Base-by-base conservation (phyloP, 2,888 invertebrate genomes). In the Athalia cordata region DNA sequence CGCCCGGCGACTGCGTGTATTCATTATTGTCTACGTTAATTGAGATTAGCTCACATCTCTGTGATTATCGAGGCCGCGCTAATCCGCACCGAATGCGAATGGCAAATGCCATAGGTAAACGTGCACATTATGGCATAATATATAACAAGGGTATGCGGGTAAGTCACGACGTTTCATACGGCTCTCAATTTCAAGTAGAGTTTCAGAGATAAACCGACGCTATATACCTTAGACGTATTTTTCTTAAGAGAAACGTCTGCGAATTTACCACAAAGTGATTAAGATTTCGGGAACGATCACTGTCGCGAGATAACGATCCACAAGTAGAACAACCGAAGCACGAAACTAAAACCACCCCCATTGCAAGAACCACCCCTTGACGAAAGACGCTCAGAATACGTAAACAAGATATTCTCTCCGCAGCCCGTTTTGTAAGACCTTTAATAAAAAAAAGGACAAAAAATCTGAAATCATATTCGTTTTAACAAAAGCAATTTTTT, bases 251-350 rank as follows among this genome's bases (percentile, higher is more conserved):
- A 29, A 29, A 29, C 29, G 29, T 29, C 29, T 29, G 29, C 29
- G 29, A 29, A 29, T 29, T 52, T n/a, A 43, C 62, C 50, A 15
- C 75, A 62, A 62, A 62, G 62, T 75, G 75, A 75, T 75, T 75
- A 75, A 75, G 75, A 75, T 75, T 75, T 62, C 11, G 75, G 29
- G 43, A 62, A 75, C 75, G 64, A 72, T 7, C n/a, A 62, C 62
- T 64, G 62, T 75, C 64, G 49, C 43, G 62, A 64, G 75, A 75
- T 64, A 75, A 75, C 75, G 62, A 75, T 5, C 75, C 50, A 75
- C 75, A 47, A 72, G 62, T 29, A 49, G 64, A 29, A 29, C 29
- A 29, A 29, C 29, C 29, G 29, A 29, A 29, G 29, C 29, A 29
- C 61, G n/a, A 9, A 9, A 8, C 57, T 15, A 5, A 75, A 75